Percentiles rank a stretch among this genome's conserved stretches.
Conservation (phyloP, 1,140 invertebrate genomes). For the Portunus trituberculatus region DNA sequence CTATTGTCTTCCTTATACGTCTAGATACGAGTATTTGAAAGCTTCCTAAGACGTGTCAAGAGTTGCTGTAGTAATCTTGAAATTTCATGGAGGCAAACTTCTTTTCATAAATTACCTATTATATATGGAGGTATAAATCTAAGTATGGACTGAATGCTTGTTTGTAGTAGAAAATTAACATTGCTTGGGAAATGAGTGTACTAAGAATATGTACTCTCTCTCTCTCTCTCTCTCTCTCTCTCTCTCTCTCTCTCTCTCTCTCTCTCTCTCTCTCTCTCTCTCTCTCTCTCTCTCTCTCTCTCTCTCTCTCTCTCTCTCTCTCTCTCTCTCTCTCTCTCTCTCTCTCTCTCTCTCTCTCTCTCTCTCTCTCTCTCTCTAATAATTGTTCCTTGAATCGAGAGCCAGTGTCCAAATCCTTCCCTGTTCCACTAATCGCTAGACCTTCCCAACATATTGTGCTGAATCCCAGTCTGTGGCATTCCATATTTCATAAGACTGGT, state of each 20-base stretch:
- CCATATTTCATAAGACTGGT: not conserved
- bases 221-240: constrained; percentile 13
- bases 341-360: constrained; percentile 20
- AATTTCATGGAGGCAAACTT: no score
- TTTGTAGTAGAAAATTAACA: no score
- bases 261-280: constrained; percentile 13
- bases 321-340: constrained; percentile 20
- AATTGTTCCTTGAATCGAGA: not conserved
- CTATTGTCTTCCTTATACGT: no score
- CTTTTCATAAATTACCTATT: no score
- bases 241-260: constrained; percentile 11
- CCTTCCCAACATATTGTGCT: constrained; percentile 1
- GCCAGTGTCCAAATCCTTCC: not conserved
- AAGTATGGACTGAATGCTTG: no score
- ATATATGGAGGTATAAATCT: no score
- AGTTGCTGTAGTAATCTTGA: no score
- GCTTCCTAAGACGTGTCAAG: no score
- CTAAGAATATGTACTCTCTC: not conserved
- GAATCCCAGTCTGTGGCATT: not conserved
- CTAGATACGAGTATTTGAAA: no score
- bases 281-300: constrained; percentile 20
- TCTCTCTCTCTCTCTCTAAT: not conserved
- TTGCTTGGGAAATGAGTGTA: no score
- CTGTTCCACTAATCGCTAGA: not conserved
- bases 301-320: constrained; percentile 20